Evolutionary conservation across 2,797 vertebrate genomes (phyloP).

Genomic region (Dendrocincla tyrannina): DNA sequence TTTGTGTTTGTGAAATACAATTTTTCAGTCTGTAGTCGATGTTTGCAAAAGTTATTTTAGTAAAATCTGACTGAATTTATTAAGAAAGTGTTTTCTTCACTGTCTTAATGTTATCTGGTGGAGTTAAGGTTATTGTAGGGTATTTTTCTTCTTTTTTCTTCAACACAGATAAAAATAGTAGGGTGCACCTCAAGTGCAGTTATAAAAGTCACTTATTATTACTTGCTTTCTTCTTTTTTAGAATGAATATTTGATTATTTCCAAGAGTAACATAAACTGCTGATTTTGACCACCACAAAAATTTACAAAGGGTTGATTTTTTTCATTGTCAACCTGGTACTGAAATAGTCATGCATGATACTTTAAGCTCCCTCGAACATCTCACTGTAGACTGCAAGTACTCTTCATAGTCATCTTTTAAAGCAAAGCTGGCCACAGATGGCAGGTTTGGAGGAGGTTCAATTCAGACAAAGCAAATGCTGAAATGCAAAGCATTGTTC

Average conservation of each 20-base stretch:
- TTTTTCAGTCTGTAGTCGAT: not conserved
- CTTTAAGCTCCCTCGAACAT: not conserved
- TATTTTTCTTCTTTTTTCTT: not conserved
- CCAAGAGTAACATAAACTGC: not conserved
- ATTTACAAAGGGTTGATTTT: not conserved
- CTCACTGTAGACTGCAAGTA: not conserved
- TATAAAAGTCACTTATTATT: not conserved
- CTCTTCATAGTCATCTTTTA: not conserved
- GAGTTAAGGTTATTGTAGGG: not conserved
- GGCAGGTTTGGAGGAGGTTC: not conserved
- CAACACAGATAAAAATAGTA: not conserved
- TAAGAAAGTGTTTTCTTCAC: not conserved
- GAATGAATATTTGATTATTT: not conserved
- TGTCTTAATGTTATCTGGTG: not conserved
- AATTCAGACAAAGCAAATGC: not conserved
- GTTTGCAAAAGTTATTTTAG: not conserved
- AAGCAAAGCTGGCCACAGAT: not conserved
- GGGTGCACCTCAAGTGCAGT: not conserved
- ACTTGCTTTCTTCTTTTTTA: not conserved
- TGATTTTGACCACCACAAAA: not conserved
- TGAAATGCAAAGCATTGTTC: not conserved
- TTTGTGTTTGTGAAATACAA: not conserved
- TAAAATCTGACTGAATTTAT: not conserved
- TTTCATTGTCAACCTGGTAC: not conserved
- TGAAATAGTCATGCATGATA: not conserved